These are phyloP conservation scores for Microctenopoma steveboyesi DNA, from an alignment of 2,797 vertebrate species.

Conservation along the genomic window DNA sequence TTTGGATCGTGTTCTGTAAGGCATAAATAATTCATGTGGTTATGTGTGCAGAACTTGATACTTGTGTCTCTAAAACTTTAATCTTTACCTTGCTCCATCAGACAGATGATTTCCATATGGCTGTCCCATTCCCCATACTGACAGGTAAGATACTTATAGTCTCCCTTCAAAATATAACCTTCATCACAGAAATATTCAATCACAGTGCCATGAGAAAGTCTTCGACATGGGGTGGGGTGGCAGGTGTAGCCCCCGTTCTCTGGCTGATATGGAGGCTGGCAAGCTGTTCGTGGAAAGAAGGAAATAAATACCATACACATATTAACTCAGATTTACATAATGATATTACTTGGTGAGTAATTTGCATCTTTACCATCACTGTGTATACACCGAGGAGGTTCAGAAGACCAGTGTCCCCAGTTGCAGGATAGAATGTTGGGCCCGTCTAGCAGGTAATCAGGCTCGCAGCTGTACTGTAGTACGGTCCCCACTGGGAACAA, in stretches of 20 bases:
- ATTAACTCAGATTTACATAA: background rate
- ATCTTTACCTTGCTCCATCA: conserved; percentile 87
- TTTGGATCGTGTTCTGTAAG: conserved; percentile 84
- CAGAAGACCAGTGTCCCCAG: conserved; percentile 77
- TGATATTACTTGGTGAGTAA: background rate
- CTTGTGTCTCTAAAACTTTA: background rate
- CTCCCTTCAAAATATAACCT: conserved; percentile 94
- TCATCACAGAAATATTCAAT: conserved; percentile 95
- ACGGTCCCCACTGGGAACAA: conserved; percentile 77
- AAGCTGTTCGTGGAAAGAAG: conserved; percentile 80
- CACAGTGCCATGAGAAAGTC: conserved; percentile 89
- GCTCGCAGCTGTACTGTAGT: conserved; percentile 81
- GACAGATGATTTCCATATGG: conserved; percentile 92
- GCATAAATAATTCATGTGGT: conserved; percentile 9
- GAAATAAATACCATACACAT: background rate
- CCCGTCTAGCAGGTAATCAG: conserved; percentile 78
- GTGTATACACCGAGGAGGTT: conserved; percentile 78
- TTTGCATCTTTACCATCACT: conserved; percentile 62
- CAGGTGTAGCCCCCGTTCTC: conserved; percentile 94
- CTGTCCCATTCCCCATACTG: conserved; percentile 94
- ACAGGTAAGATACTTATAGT: conserved; percentile 96
- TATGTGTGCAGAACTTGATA: background rate
- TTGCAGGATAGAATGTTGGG: conserved; percentile 75
- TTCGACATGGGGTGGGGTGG: conserved; percentile 90
- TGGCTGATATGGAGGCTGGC: conserved; percentile 89